Evolutionary conservation across 2,797 vertebrate genomes (phyloP).

Genomic region (Chloroceryle inda): DNA sequence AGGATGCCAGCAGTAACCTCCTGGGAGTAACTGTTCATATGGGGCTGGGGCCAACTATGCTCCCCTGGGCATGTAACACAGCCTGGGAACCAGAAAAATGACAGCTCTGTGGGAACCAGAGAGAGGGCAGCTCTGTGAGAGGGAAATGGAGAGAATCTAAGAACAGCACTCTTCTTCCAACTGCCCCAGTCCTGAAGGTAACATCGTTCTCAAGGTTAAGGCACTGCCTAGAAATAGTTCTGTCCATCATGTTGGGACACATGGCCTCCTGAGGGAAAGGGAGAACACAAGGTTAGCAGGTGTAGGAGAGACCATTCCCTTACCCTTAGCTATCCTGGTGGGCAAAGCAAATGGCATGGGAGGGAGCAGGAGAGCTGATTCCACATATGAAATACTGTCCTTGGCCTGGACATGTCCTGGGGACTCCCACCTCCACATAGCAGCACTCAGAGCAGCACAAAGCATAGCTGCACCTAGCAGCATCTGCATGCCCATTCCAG

Average conservation of each 20-base stretch:
- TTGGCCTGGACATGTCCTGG: neutral
- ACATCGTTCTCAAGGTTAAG: accelerated
- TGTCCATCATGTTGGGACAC: accelerated
- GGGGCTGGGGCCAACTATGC: accelerated
- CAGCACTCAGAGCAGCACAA: neutral
- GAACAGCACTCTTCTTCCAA: neutral
- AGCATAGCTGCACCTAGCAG: neutral
- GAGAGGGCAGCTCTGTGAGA: neutral
- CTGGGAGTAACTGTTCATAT: accelerated
- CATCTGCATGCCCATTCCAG: neutral
- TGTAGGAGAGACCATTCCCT: neutral
- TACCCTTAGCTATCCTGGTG: neutral
- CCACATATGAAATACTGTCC: accelerated
- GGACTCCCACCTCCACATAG: neutral
- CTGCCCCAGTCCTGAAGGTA: neutral
- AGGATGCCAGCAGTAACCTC: neutral
- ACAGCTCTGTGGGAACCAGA: accelerated
- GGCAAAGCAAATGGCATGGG: neutral
- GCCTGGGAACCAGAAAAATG: neutral
- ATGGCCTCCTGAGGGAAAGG: neutral
- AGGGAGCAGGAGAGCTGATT: neutral
- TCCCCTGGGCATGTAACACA: neutral
- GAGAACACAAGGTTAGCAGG: neutral
- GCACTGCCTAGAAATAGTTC: neutral
- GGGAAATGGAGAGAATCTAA: neutral